Evolutionary conservation across 2,797 vertebrate genomes (phyloP), one percentile per base, ranked within the genome.

Genomic region (Acanthurus lineatus): DNA sequence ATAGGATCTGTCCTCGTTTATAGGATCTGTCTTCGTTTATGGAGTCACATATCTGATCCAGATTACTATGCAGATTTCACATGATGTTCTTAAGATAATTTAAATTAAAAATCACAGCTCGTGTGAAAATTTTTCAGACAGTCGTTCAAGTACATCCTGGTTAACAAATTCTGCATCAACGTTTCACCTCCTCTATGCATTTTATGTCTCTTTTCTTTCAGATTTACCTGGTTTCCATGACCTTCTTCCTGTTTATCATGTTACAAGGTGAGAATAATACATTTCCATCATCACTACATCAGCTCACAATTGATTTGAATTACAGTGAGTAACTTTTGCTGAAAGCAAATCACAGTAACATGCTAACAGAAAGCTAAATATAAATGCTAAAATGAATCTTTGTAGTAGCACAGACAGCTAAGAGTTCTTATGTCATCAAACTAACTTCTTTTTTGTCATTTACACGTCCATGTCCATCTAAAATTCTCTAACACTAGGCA

Each of bases 241-340:
- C 51, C 28, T 47, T 89, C 61, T 69, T 89, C 74, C 47, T 95
- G 32, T 66, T 93, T 32, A 49, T 85, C 22, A 60, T 73, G 25
- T 77, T 89, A 35, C 63, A 76, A 82, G 92, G 94, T 96, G 82
- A 95, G 94, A 83, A 45, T n/a, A n/a, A 17, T 53, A 47, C 25
- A 52, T 44, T 20, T 19, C n/a, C 3, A 16, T 15, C 40, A 9
- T n/a, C 44, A 28, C 10, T 22, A 56, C 49, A 51, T 53, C 25
- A 52, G 12, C 38, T 75, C 17, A 51, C 45, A 61, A 49, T n/a
- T 10, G 15, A 72, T 22, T 69, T 66, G 52, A 25, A 25, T 25
- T 25, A 25, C 3, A 25, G 25, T 6, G 0, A 42, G 56, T 53
- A 56, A 69, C n/a, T 5, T 59, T n/a, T 63, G 16, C 11, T 48